These are phyloP conservation scores for Vanessa tameamea DNA, from an alignment of 1,140 invertebrate genomes.

Conservation along the genomic window DNA sequence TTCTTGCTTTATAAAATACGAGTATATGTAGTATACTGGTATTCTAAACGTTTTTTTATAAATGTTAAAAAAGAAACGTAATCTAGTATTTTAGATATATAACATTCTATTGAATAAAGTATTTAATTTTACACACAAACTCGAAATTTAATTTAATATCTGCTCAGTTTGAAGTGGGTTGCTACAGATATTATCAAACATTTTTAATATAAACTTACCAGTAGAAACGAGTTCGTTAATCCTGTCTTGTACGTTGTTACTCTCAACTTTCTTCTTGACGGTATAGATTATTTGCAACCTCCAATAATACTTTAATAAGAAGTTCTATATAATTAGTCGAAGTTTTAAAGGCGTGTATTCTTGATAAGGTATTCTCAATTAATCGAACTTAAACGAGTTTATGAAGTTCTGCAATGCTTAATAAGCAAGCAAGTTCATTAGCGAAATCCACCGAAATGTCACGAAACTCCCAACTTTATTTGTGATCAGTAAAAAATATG, in stretches of 20 bases:
- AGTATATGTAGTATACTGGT: too few relatives aligned
- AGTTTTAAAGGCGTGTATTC: constrained; percentile 24
- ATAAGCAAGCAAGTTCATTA: constrained; percentile 50
- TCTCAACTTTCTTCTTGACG: constrained; percentile 28
- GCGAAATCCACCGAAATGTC: constrained; percentile 56
- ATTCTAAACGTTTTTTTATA: too few relatives aligned
- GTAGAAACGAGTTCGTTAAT: constrained; percentile 37
- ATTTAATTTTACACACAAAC: neutral
- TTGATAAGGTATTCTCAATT: constrained; percentile 37
- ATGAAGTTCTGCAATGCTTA: constrained; percentile 51
- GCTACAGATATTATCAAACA: constrained; percentile 35
- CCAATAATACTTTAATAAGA: constrained; percentile 13
- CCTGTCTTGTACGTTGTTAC: constrained; percentile 27
- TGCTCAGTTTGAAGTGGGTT: neutral
- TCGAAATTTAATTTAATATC: neutral
- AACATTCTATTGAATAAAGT: too few relatives aligned
- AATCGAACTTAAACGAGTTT: constrained; percentile 49
- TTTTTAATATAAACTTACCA: constrained; percentile 52
- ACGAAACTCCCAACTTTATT: constrained; percentile 41
- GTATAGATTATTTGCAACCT: constrained; percentile 27
- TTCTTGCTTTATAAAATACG: too few relatives aligned
- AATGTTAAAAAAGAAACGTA: too few relatives aligned
- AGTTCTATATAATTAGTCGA: constrained; percentile 33
- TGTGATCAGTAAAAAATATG: constrained; percentile 26
- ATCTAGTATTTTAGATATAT: too few relatives aligned